Evolutionary conservation across 35 echinoderm and acorn worm species (phyloP), one percentile per base, ranked within the genome.

Genomic region (Lytechinus pictus): DNA sequence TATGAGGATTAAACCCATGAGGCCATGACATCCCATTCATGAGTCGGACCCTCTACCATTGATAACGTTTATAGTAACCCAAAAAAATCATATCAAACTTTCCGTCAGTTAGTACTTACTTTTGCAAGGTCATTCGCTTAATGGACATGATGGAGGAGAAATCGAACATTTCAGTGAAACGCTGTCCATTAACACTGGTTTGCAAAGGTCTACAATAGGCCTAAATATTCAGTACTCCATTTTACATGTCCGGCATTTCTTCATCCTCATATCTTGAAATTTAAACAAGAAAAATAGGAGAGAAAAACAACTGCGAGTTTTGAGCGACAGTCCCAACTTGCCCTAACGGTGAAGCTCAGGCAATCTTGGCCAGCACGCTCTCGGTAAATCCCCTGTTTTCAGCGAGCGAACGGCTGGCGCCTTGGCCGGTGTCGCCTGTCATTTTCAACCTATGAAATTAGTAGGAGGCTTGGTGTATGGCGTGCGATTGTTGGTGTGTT

Each of bases 391-490:
- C 88, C 6, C 88, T 9, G 88, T 90, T 90, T 52, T 90, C 88
- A 90, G 28, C 88, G 88, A 54, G 52, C 10, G 88, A 44, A 10
- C 88, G 88, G 29, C 88, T 90, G 88, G 88, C 88, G 88, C 14
- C 88, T 90, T 16, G 16, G 86, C 13, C 88, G 29, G 88, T 24
- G 21, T 90, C 88, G 9, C 88, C 12, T 27, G 29, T 4, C 27
- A 44, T 90, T 54, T 90, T 52, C 88, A 28, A 52, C 87, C 8
- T 90, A 44, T 27, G 24, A 52, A 79, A 79, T 79, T 24, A 90
- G 24, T 90, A 90, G 88, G 88, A 52, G 11, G 88, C 88, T 90
- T 90, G 88, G 16, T 90, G 88, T 90, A 90, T 90, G 13, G 88
- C 29, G 88, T 90, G 88, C 3, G 88, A 33, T 21, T 90, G 88